Evolutionary conservation across 2,888 invertebrate species (phyloP), one percentile per base, ranked within the genome.

Genomic region (Pachydiplax longipennis): DNA sequence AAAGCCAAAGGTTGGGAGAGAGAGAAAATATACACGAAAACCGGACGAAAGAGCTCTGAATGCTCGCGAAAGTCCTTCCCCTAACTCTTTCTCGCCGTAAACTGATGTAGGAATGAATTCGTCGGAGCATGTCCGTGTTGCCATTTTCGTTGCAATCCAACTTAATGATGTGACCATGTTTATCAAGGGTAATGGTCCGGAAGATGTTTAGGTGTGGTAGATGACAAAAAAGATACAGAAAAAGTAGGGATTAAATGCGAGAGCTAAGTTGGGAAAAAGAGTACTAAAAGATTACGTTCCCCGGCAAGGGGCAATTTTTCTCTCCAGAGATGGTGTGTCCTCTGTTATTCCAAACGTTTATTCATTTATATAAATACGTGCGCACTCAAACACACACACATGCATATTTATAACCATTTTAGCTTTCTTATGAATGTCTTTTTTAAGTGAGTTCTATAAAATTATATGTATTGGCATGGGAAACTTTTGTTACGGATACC

Each of bases 101-200:
- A 65, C n/a, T 65, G 25, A 65, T n/a, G 65, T 22, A 65, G 65
- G 73, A 31, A 73, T 73, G 73, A 73, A 31, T 73, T 73, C 73
- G 8, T n/a, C 3, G 61, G 65, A 65, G 65, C 73, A 31, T 73
- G 31, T 73, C 73, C 73, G 73, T 31, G 31, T 31, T 73, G 73
- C 73, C 73, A 73, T 73, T 73, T 73, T 73, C 25, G 73, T 12
- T 73, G 73, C 73, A 73, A 73, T 73, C 73, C 73, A 73, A 25
- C 73, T 73, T 73, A 73, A 73, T 73, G 73, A 73, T 31, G 73
- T 73, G 73, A 31, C 73, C 73, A 73, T 73, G 73, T 73, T 73
- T 73, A 73, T 73, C 73, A 73, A 73, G 73, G 73, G 73, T 73
- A 73, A 73, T 73, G 73, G 73, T 73, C 73, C 73, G 73, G 73